Conservation (phyloP, 64 coral and sea anemone species). For the Trachythela sp. region DNA sequence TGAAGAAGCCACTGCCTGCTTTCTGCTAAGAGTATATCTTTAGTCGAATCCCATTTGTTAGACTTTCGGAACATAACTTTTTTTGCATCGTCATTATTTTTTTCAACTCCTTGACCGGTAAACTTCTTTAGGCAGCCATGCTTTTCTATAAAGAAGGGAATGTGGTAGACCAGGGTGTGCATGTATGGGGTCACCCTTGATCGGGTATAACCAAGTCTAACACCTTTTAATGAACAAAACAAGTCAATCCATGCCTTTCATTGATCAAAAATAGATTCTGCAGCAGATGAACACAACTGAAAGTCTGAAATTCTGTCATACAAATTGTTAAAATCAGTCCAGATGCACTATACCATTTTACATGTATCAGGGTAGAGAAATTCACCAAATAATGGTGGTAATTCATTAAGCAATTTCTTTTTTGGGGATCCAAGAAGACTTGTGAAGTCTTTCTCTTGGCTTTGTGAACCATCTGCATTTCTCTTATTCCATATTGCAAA, state of each 20-base stretch:
- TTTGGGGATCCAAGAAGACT: too few species aligned
- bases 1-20: not conserved
- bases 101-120: not conserved
- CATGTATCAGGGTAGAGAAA: too few species aligned
- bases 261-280: not conserved
- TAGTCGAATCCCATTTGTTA: not conserved
- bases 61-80: not conserved
- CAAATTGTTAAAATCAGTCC: too few species aligned
- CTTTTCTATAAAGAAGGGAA: not conserved
- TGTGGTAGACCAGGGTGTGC: not conserved
- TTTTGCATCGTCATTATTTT: not conserved
- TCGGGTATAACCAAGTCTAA: slow-evolving; percentile 2
- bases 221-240: slow-evolving; percentile 33
- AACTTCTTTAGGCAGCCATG: slow-evolving; percentile 1
- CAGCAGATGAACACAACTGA: not conserved
- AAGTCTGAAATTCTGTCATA: slow-evolving; percentile 38
- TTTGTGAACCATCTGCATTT: slow-evolving; percentile 49
- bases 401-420: too few species aligned
- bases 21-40: not conserved
- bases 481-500: too few species aligned
- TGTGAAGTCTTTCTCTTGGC: slow-evolving; percentile 46
- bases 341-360: too few species aligned
- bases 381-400: too few species aligned
- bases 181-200: slow-evolving; percentile 30
- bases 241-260: slow-evolving; percentile 34